Percentiles rank a stretch among this genome's conserved stretches.
These are phyloP conservation scores for Eupsilia transversa DNA, from an alignment of 2,888 invertebrate genomes.

Conservation along the genomic window DNA sequence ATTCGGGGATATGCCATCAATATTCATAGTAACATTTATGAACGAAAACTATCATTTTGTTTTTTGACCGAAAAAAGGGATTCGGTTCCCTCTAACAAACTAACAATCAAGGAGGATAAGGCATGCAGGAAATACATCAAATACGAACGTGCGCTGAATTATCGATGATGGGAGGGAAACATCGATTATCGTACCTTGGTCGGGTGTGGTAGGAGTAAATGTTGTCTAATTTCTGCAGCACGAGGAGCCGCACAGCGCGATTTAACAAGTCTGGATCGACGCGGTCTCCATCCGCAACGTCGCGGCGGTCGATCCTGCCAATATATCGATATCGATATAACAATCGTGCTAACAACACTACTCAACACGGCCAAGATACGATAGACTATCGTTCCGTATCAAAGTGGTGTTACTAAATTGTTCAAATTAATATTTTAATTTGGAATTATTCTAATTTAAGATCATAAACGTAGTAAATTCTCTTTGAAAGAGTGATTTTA, in stretches of 20 bases:
- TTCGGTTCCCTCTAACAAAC: slow-evolving; percentile 37
- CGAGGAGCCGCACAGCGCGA: slow-evolving; percentile 90
- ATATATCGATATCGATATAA: slow-evolving; percentile 87
- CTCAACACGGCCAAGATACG: slow-evolving; percentile 84
- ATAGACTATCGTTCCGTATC: slow-evolving; percentile 63
- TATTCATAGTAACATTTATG: slow-evolving; percentile 53
- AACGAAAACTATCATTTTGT: slow-evolving; percentile 21
- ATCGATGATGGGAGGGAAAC: slow-evolving; percentile 77
- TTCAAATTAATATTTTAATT: slow-evolving; percentile 11
- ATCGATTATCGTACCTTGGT: slow-evolving; percentile 91
- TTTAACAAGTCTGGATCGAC: slow-evolving; percentile 89
- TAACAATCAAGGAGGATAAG: slow-evolving; percentile 62
- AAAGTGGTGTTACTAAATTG: slow-evolving; percentile 38
- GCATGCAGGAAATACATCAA: slow-evolving; percentile 75
- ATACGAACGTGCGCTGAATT: slow-evolving; percentile 72
- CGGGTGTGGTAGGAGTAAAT: slow-evolving; percentile 91
- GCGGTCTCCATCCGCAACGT: slow-evolving; percentile 83
- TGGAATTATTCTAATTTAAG: slow-evolving; percentile 15
- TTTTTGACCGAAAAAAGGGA: slow-evolving; percentile 20
- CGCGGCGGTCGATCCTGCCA: slow-evolving; percentile 90
- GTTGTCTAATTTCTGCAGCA: slow-evolving; percentile 91
- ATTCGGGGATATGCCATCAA: slow-evolving; percentile 33
- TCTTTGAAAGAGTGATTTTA: not conserved
- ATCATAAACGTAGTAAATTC: not conserved
- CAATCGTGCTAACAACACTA: slow-evolving; percentile 78